Conservation (phyloP, 1,140 invertebrate species). For the Tenebrio molitor region DNA sequence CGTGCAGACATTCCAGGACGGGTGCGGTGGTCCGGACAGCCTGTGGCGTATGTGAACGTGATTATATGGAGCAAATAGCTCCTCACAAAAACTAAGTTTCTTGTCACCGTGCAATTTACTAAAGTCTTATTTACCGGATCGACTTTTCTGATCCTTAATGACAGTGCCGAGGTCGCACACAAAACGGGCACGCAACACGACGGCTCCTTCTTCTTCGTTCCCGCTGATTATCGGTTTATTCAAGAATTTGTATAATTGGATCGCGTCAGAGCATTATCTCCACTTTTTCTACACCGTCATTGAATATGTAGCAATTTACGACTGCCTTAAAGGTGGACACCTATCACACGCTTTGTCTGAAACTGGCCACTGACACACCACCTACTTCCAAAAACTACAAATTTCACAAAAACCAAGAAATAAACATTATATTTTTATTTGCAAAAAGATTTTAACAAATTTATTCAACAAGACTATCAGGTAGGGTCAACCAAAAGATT, state of each 20-base stretch:
- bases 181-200: constrained; percentile 39
- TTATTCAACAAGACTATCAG: too few species aligned
- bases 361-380: neutral
- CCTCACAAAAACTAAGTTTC: constrained; percentile 42
- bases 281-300: constrained; percentile 27
- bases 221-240: constrained; percentile 45
- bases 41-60: constrained; percentile 57
- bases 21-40: constrained; percentile 52
- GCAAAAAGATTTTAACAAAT: too few species aligned
- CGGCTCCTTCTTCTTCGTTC: constrained; percentile 27
- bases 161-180: constrained; percentile 32
- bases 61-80: constrained; percentile 57
- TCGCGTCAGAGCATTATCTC: constrained; percentile 30
- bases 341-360: constrained; percentile 16
- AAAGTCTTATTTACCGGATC: constrained; percentile 48
- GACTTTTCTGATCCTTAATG: constrained; percentile 35
- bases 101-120: constrained; percentile 51
- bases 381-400: neutral
- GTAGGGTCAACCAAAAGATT: too few species aligned
- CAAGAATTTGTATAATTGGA: constrained; percentile 47
- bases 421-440: too few species aligned
- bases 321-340: constrained; percentile 24
- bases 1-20: constrained; percentile 55
- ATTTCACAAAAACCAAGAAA: too few species aligned
- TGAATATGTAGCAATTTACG: constrained; percentile 26